Base-by-base conservation (phyloP, 1,140 invertebrate genomes). In the Telenomus remus region DNA sequence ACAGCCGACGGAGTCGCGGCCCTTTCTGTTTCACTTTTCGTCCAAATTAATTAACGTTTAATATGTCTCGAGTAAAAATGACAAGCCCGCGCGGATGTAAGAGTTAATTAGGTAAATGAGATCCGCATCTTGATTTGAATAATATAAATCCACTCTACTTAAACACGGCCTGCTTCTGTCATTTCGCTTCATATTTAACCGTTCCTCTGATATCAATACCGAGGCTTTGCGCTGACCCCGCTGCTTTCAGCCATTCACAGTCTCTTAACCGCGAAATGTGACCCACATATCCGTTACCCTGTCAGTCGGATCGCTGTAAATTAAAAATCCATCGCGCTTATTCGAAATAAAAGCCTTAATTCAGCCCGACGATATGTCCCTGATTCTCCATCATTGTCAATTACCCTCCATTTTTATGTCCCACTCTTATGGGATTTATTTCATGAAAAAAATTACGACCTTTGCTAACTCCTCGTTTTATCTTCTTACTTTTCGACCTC, bases 141-240 rank as follows among this genome's bases (percentile, higher is more conserved):
- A 69, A 69, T 69, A 60, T 69, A 69, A 69, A 69, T 69, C 56
- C 65, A 60, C 65, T 69, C 8, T 43, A 60, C 50, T 60, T 55
- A 27, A 27, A 27, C 51, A 50, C 34, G 34, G 35, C 65, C 63
- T 65, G 44, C 46, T 53, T 56, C 46, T 65, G 51, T 65, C 51
- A 65, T 44, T 56, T 65, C 11, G 11, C 63, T 56, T 56, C 53
- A 65, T 65, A 65, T 65, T 65, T 65, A 65, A 65, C 53, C 46
- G 19, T 65, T 65, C n/a, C 51, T 56, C 51, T 42, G 63, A 65
- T 50, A 44, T 56, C 47, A 53, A 65, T 65, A 63, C n/a, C 35
- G 37, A 16, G 53, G 11, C 16, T 4, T 65, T 53, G 34, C 51
- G 46, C 51, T 50, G 53, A 65, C 63, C 53, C 46, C 46, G 19